Evolutionary conservation across 2,797 vertebrate species (phyloP).

Genomic region (Bovichtus diacanthus): DNA sequence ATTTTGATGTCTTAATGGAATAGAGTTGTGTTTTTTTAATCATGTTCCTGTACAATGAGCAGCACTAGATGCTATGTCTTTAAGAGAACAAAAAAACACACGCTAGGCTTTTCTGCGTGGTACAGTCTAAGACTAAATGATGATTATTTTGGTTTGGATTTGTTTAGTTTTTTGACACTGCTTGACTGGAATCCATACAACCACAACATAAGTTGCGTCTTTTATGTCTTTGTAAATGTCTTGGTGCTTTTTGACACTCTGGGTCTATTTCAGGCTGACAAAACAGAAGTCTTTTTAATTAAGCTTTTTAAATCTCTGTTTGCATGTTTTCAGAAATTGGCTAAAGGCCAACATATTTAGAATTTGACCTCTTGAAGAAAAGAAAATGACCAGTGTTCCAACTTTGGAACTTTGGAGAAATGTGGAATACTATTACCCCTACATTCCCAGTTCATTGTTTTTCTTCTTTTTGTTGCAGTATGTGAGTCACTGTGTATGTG

Average conservation of each 20-base stretch:
- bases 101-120: background rate
- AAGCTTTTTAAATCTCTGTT: slow-evolving; percentile 15
- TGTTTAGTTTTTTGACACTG: slow-evolving; percentile 14
- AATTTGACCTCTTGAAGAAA: slow-evolving; percentile 9
- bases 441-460: slow-evolving; percentile 3
- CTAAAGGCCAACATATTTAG: background rate
- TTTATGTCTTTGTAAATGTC: slow-evolving; percentile 13
- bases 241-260: slow-evolving; percentile 8
- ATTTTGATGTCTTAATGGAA: slow-evolving; percentile 4
- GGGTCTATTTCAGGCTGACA: slow-evolving; percentile 6
- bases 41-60: background rate
- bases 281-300: slow-evolving; percentile 37
- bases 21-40: background rate
- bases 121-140: background rate
- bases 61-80: background rate
- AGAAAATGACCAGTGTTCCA: slow-evolving; percentile 1
- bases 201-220: slow-evolving; percentile 6
- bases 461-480: background rate
- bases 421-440: background rate
- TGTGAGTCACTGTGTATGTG: background rate
- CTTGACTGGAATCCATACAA: slow-evolving; percentile 3
- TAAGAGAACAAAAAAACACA: background rate
- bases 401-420: no score
- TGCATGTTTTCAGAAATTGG: slow-evolving; percentile 6
- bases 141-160: slow-evolving; percentile 12